A percentile compares a stretch with the other conserved stretches of the same genome.
These are phyloP conservation scores for Phoronis australis DNA, from an alignment of 2,888 invertebrate genomes.

Conservation along the genomic window DNA sequence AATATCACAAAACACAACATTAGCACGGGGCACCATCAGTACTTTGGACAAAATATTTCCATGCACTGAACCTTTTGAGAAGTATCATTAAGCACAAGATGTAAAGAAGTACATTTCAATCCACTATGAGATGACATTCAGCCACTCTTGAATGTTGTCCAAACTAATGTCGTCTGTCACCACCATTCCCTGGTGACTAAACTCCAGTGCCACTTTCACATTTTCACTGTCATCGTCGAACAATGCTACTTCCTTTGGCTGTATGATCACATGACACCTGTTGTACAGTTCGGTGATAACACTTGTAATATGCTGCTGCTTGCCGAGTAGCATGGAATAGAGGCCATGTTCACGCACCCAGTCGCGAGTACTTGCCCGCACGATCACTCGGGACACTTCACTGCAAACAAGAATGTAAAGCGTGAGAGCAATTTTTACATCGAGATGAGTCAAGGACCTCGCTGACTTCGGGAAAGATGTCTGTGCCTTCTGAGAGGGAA, in stretches of 20 bases:
- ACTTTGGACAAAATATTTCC: too few relatives aligned
- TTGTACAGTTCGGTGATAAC: constrained; percentile 34
- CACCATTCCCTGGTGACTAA: constrained; percentile 33
- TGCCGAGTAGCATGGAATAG: constrained; percentile 24
- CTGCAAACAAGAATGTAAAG: constrained; percentile 26
- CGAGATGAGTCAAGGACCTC: too few relatives aligned
- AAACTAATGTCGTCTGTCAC: constrained; percentile 24
- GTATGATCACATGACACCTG: constrained; percentile 24
- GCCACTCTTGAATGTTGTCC: constrained; percentile 5
- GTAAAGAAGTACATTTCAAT: too few relatives aligned
- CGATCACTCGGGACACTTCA: constrained; percentile 28
- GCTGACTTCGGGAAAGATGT: constrained; percentile 12
- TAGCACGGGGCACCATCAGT: too few relatives aligned
- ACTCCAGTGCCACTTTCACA: constrained; percentile 31
- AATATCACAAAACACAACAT: too few relatives aligned
- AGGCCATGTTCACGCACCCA: constrained; percentile 27
- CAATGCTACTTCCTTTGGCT: constrained; percentile 32
- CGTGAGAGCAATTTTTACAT: too few relatives aligned
- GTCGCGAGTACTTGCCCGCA: constrained; percentile 36
- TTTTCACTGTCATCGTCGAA: constrained; percentile 40
- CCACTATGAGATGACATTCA: too few relatives aligned
- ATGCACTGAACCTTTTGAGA: too few relatives aligned
- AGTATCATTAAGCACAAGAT: too few relatives aligned
- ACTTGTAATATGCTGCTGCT: constrained; percentile 37
- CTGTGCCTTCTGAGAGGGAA: too few relatives aligned